phyloP scores from a whole-genome alignment of 2,888 invertebrate species.

The Macaria notata region DNA sequence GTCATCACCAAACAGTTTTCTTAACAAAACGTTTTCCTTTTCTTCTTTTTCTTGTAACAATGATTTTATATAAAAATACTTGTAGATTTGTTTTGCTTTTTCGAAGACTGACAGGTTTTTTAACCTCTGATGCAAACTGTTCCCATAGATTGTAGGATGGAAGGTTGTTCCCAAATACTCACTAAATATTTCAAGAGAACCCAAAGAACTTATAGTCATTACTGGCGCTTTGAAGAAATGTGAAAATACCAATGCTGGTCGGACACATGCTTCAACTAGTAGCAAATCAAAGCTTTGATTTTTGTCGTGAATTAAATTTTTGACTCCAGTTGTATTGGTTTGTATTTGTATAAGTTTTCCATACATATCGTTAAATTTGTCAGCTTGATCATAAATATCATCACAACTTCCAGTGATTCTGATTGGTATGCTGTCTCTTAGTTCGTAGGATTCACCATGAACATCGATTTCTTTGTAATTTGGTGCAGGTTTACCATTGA shows the following conservation, averaged over 20 bases:
- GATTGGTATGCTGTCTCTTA: not conserved
- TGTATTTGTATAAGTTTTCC: slow-evolving; percentile 33
- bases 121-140: slow-evolving; percentile 1
- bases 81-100: slow-evolving; percentile 33
- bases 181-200: slow-evolving; percentile 22
- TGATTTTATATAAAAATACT: slow-evolving; percentile 11
- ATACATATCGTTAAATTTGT: slow-evolving; percentile 1
- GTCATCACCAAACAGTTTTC: slow-evolving; percentile 17
- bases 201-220: slow-evolving; percentile 47
- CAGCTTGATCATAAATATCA: slow-evolving; percentile 1
- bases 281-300: slow-evolving; percentile 44
- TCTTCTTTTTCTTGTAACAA: slow-evolving; percentile 3
- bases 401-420: not conserved
- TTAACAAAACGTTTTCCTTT: slow-evolving; percentile 28
- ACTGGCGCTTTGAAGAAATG: slow-evolving; percentile 45
- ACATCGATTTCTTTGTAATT: slow-evolving; percentile 5
- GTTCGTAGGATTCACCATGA: slow-evolving; percentile 1
- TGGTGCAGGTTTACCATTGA: slow-evolving; percentile 20
- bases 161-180: slow-evolving; percentile 34
- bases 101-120: slow-evolving; percentile 25
- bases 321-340: slow-evolving; percentile 32
- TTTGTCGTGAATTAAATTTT: slow-evolving; percentile 35
- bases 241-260: slow-evolving; percentile 34
- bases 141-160: slow-evolving; percentile 32
- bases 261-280: slow-evolving; percentile 39